Conservation (phyloP, 2,888 invertebrate species). For the Caenorhabditis wallacei region DNA sequence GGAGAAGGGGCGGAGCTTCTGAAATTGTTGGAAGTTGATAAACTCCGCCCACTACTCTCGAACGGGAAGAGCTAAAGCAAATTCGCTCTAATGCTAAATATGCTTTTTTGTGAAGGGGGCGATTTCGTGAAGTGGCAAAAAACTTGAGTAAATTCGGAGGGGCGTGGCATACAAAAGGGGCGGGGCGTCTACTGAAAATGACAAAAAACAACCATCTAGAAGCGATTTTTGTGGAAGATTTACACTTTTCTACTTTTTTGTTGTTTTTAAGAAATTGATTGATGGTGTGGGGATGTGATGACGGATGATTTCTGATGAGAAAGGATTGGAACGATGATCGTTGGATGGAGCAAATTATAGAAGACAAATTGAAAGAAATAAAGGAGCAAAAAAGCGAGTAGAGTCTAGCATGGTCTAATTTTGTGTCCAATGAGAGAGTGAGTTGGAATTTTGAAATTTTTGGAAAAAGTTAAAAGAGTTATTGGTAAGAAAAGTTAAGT, state of each 20-base stretch:
- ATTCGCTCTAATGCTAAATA: conserved; percentile 8
- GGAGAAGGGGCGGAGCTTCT: conserved; percentile 17
- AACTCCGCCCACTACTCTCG: conserved; percentile 9
- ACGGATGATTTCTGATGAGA: background rate
- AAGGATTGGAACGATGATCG: background rate
- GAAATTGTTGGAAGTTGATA: background rate
- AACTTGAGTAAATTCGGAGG: conserved; percentile 34
- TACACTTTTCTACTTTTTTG: conserved; percentile 53
- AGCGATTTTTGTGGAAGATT: conserved; percentile 27
- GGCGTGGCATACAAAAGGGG: conserved; percentile 11
- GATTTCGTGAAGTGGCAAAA: conserved; percentile 12
- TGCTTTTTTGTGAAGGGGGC: no score
- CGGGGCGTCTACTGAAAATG: conserved; percentile 48
- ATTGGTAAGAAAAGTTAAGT: no score
- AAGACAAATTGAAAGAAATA: background rate
- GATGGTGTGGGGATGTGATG: conserved; percentile 23
- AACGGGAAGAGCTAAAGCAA: conserved; percentile 18
- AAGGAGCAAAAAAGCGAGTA: conserved; percentile 61
- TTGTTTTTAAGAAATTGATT: conserved; percentile 26
- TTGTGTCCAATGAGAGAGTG: background rate
- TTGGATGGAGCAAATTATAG: background rate
- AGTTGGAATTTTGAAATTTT: background rate
- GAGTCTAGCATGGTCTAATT: conserved; percentile 51
- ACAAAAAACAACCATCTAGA: conserved; percentile 47
- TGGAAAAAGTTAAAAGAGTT: no score